Conservation (phyloP, 2,888 invertebrate genomes). For the Spilarctia lutea region DNA sequence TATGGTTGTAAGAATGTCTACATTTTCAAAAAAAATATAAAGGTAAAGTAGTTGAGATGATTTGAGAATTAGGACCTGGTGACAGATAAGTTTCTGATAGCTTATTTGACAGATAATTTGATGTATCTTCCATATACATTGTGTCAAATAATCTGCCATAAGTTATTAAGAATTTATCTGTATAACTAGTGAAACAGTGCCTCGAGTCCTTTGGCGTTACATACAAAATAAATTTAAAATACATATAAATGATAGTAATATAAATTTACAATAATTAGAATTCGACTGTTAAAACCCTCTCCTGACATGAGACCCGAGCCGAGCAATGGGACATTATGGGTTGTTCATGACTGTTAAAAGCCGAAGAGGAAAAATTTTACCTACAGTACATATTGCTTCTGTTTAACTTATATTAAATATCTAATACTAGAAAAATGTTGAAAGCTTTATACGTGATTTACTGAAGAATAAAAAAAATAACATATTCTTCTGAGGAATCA, state of each 20-base stretch:
- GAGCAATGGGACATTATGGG: no score
- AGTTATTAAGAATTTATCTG: no score
- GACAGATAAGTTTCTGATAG: no score
- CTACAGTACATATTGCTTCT: background rate
- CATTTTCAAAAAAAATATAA: no score
- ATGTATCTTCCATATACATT: no score
- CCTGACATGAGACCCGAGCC: no score
- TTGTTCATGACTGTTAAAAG: background rate
- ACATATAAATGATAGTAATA: background rate
- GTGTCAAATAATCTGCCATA: no score
- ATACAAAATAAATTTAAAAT: background rate
- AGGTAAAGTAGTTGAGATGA: background rate
- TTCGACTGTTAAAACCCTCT: background rate
- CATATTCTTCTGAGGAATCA: background rate
- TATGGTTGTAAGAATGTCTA: no score
- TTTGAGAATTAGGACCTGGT: background rate
- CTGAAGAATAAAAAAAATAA: background rate
- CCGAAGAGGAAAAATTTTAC: background rate
- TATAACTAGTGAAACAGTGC: no score
- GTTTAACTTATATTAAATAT: background rate
- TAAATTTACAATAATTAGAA: background rate
- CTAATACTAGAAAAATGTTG: background rate
- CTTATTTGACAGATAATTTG: no score
- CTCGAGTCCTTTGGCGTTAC: background rate
- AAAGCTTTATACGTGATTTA: background rate